Base-by-base conservation (phyloP, 2,888 invertebrate genomes). In the Polydrusus tereticollis region DNA sequence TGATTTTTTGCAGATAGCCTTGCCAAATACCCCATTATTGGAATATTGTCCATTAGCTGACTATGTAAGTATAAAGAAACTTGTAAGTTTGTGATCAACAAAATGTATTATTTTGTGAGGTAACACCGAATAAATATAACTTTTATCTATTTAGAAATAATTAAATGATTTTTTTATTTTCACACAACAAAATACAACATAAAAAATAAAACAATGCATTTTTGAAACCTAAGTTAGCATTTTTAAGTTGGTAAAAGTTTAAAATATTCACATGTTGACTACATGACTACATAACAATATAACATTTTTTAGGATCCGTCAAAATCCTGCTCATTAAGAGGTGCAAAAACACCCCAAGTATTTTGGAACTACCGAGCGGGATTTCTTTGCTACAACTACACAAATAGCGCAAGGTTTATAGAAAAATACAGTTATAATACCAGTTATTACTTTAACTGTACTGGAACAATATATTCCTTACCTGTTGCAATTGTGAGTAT, bases 381-480 rank as follows among this genome's bases (percentile, higher is more conserved):
- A 26, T 78, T 73, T 60, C 75, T 68, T 14, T 80, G 80, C 50
- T 80, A 80, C 67, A 71, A 74, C 26, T 80, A 78, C 63, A 79
- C 80, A n/a, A 77, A 79, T 52, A 60, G 45, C 41, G 75, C 69
- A 5, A 73, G 79, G 41, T 75, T 79, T 18, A 62, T 36, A 8
- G 41, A 72, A 20, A 77, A 69, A 66, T 77, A 75, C 57, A 55
- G 69, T 38, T 73, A 50, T 36, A 52, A 50, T 29, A n/a, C 1
- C n/a, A 20, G 20, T 43, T 73, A 41, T 50, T n/a, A n/a, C 3
- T 18, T 41, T 52, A 58, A 29, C 21, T 74, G 69, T 29, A 29
- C 60, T 38, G 59, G 57, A 23, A 36, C n/a, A 1, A 23, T 14
- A 8, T 38, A 65, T 10, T 1, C 10, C 1, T 75, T 45, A 72